Evolutionary conservation across 2,797 vertebrate genomes (phyloP).

Genomic region (Numenius phaeopus): DNA sequence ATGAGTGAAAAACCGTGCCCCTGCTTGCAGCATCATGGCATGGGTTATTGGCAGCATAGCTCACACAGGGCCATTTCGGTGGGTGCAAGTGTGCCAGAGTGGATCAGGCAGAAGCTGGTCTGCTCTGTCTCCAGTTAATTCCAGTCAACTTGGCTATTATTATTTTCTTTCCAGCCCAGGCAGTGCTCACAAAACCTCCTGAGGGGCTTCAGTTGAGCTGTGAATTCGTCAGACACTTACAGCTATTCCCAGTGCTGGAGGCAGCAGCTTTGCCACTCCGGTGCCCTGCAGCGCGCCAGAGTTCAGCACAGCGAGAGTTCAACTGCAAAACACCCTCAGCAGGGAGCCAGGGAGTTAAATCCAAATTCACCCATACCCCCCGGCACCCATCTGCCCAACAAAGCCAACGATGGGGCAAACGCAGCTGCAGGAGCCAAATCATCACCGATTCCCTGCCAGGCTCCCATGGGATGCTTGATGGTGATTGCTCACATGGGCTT

Average conservation of each 20-base stretch:
- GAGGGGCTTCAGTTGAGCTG: neutral
- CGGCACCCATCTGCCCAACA: neutral
- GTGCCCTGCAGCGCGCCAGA: neutral
- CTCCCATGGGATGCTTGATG: accelerated
- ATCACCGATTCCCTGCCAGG: neutral
- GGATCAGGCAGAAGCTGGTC: neutral
- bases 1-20: neutral
- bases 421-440: accelerated
- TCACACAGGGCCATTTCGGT: neutral
- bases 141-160: neutral
- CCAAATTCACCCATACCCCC: neutral
- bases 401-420: accelerated
- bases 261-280: neutral
- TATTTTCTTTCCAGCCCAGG: neutral
- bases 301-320: neutral
- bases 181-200: neutral
- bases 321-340: neutral
- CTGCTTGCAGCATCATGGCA: accelerated
- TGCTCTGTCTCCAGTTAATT: neutral
- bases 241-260: neutral
- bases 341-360: neutral
- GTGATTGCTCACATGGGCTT: neutral
- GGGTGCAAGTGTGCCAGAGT: neutral
- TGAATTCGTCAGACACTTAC: neutral
- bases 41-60: neutral